A percentile compares a stretch with the other conserved stretches of the same genome.
Evolutionary conservation across 2,797 vertebrate genomes (phyloP).

Genomic region (Parambassis ranga): DNA sequence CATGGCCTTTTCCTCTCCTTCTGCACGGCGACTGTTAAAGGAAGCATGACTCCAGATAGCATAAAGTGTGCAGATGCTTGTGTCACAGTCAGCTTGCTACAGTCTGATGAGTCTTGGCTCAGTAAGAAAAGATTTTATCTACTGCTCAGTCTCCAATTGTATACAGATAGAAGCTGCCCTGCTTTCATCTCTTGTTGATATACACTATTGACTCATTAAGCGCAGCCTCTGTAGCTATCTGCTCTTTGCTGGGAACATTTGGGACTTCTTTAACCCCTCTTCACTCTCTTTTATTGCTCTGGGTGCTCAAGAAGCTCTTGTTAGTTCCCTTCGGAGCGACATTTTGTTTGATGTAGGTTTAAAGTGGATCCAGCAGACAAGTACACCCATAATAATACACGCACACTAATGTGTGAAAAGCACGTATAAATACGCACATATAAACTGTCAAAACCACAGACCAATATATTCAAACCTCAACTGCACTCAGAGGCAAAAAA

Average conservation of each 20-base stretch:
- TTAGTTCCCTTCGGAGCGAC: constrained; percentile 37
- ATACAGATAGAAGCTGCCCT: constrained; percentile 36
- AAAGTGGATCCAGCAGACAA: constrained; percentile 20
- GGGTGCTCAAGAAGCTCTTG: constrained; percentile 42
- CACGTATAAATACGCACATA: neutral
- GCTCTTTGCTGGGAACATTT: constrained; percentile 37
- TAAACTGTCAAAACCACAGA: constrained; percentile 18
- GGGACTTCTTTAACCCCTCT: constrained; percentile 52
- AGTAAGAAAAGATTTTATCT: constrained; percentile 36
- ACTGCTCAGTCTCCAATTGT: constrained; percentile 44
- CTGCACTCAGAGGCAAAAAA: constrained; percentile 39
- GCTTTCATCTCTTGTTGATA: constrained; percentile 34
- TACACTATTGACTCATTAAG: constrained; percentile 57
- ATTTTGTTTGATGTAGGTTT: constrained; percentile 53
- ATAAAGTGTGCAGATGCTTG: constrained; percentile 39
- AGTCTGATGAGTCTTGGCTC: constrained; percentile 35
- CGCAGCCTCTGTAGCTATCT: constrained; percentile 19
- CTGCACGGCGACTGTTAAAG: neutral
- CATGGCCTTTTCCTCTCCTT: neutral
- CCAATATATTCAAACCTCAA: constrained; percentile 32
- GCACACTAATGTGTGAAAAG: neutral
- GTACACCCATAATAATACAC: constrained; percentile 3
- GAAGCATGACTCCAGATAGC: constrained; percentile 34
- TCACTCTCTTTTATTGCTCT: constrained; percentile 58
- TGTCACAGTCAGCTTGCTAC: constrained; percentile 32